These are phyloP conservation scores for Agonopterix alstromeriana DNA, from an alignment of 2,888 invertebrate genomes.

Conservation along the genomic window DNA sequence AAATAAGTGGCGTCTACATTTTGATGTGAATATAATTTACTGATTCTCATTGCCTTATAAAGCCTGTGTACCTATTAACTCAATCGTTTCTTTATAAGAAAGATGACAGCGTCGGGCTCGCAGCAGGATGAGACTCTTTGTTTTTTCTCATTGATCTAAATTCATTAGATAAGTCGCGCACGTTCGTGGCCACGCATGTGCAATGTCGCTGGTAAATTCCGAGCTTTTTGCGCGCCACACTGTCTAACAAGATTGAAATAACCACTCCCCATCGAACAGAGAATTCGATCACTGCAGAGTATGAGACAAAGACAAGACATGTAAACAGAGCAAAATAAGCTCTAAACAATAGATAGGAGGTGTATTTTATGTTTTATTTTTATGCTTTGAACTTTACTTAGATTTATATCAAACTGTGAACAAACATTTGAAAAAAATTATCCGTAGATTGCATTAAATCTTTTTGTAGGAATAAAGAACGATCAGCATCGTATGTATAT, in stretches of 20 bases:
- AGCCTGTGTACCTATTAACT: constrained; percentile 11
- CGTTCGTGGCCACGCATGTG: constrained; percentile 42
- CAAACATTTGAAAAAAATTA: too few species aligned
- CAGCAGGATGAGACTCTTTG: constrained; percentile 22
- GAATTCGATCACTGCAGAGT: constrained; percentile 45
- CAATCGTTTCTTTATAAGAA: constrained; percentile 13
- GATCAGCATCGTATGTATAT: too few species aligned
- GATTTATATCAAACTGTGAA: too few species aligned
- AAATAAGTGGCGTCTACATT: too few species aligned
- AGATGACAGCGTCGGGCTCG: constrained; percentile 13
- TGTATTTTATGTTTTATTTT: too few species aligned
- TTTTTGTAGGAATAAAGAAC: too few species aligned
- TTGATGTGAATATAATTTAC: too few species aligned
- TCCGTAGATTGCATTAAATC: too few species aligned
- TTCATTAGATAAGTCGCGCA: constrained; percentile 48
- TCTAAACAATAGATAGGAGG: too few species aligned
- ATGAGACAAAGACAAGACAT: constrained; percentile 24
- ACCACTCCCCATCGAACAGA: constrained; percentile 47
- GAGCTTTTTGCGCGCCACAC: constrained; percentile 59
- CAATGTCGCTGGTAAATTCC: constrained; percentile 43
- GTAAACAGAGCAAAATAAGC: constrained; percentile 9
- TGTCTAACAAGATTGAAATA: constrained; percentile 67
- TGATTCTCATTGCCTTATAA: constrained; percentile 11
- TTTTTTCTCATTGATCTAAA: constrained; percentile 59
- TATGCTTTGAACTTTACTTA: too few species aligned